These are phyloP conservation scores for Hemiscyllium ocellatum DNA, from an alignment of 2,113 vertebrate genomes.

Conservation along the genomic window DNA sequence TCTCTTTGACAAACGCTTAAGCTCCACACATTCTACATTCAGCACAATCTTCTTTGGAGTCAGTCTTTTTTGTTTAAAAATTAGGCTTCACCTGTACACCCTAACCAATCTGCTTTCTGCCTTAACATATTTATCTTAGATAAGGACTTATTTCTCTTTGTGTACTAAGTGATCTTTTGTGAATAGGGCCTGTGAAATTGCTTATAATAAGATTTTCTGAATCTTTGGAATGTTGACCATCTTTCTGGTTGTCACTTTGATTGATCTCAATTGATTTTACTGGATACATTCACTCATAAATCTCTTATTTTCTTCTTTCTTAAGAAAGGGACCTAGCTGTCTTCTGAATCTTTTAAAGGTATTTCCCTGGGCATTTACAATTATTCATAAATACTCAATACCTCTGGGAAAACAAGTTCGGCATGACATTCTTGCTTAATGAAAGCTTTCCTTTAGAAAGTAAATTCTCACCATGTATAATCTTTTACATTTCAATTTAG, in stretches of 20 bases:
- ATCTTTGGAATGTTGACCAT: too few species aligned
- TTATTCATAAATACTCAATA: neutral
- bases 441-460: neutral
- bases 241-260: neutral
- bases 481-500: neutral
- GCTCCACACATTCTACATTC: too few species aligned
- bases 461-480: neutral
- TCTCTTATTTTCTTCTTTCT: neutral
- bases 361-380: neutral
- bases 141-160: too few species aligned
- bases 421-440: neutral
- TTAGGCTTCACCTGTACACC: too few species aligned
- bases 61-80: too few species aligned
- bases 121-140: too few species aligned
- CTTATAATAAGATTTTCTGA: too few species aligned
- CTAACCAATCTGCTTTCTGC: too few species aligned
- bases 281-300: neutral
- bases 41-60: too few species aligned
- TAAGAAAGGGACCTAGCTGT: neutral
- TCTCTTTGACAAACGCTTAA: too few species aligned
- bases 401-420: neutral
- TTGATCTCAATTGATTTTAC: neutral
- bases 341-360: neutral
- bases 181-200: too few species aligned
- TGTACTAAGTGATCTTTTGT: too few species aligned